Evolutionary conservation across 2,113 vertebrate genomes (phyloP).

Genomic region (Anthoscopus minutus): DNA sequence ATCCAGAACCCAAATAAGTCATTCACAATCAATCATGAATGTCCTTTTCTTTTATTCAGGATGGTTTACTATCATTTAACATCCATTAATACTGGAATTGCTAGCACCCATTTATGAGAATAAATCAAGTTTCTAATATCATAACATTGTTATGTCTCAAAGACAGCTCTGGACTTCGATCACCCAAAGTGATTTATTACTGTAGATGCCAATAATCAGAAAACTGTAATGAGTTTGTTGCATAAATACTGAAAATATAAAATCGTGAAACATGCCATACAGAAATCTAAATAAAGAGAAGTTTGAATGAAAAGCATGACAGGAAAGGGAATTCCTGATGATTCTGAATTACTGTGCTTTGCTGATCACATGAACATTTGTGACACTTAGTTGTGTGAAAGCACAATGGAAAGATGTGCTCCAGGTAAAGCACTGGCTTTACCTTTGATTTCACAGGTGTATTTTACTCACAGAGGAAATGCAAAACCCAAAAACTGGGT

Average conservation of each 20-base stretch:
- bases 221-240: background rate
- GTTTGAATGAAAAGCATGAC: background rate
- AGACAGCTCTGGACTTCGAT: background rate
- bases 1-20: background rate
- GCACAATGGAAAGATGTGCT: background rate
- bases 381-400: rapidly evolving
- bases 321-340: background rate
- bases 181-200: background rate
- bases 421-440: background rate
- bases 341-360: background rate
- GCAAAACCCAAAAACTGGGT: background rate
- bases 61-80: background rate
- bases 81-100: background rate
- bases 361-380: background rate
- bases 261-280: background rate
- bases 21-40: background rate
- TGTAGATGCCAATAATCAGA: background rate
- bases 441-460: background rate
- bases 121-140: background rate
- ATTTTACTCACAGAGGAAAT: background rate
- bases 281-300: background rate
- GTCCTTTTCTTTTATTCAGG: background rate
- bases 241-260: background rate
- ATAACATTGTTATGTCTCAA: background rate
- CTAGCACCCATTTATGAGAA: background rate